These are phyloP conservation scores for Corydoras sp. DNA, from an alignment of 2,113 vertebrate genomes.

Conservation along the genomic window DNA sequence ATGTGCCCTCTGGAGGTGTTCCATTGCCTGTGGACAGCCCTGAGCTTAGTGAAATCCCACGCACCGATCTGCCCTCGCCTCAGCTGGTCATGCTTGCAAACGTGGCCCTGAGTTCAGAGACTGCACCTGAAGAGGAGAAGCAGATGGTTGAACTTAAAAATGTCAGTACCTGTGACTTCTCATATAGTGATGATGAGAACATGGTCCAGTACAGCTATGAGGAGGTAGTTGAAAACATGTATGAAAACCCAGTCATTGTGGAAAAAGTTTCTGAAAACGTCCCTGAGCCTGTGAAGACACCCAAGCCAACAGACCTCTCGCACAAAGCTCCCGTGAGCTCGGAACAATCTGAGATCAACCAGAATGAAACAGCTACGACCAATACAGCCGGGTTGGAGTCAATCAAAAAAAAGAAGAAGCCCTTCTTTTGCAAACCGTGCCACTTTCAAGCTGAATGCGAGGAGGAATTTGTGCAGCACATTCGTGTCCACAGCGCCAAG, in stretches of 20 bases:
- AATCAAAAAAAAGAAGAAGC: conserved; percentile 81
- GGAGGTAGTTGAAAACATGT: conserved; percentile 34
- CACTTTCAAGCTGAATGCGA: conserved; percentile 86
- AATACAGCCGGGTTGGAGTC: conserved; percentile 52
- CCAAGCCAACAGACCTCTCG: conserved; percentile 29
- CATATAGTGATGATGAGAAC: conserved; percentile 85
- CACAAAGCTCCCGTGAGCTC: too few relatives aligned
- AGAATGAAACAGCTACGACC: too few relatives aligned
- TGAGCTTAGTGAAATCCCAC: conserved; percentile 74
- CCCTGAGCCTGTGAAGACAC: not conserved
- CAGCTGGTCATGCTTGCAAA: conserved; percentile 97
- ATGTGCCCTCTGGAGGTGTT: conserved; percentile 65
- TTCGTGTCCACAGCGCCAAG: conserved; percentile 82
- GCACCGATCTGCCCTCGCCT: conserved; percentile 79
- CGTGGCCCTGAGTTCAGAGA: conserved; percentile 79
- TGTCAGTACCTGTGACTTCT: conserved; percentile 77
- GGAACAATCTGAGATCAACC: too few relatives aligned
- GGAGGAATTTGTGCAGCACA: conserved; percentile 88
- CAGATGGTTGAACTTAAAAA: conserved; percentile 94
- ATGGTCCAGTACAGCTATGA: conserved; percentile 66
- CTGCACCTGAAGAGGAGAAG: conserved; percentile 75
- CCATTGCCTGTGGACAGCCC: conserved; percentile 71
- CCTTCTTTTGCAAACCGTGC: conserved; percentile 91
- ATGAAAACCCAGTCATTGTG: conserved; percentile 3
- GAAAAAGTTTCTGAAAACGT: conserved; percentile 12